These are phyloP conservation scores for Ceratotherium simum DNA, from an alignment of 2,113 vertebrate genomes.

Conservation along the genomic window DNA sequence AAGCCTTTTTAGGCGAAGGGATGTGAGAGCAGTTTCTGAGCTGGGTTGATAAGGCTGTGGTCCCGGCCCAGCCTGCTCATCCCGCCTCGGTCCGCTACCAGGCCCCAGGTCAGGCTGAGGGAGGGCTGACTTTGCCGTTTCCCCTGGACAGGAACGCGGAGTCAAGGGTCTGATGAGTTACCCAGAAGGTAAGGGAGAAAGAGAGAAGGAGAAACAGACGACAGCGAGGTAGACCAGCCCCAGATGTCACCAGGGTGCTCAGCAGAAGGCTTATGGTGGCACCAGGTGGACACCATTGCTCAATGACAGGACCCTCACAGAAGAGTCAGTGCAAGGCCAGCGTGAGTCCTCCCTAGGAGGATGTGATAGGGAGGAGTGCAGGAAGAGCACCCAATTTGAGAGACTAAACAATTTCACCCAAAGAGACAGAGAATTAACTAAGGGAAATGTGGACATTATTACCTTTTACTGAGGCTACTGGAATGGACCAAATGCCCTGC, in stretches of 20 bases:
- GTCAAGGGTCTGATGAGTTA: not conserved
- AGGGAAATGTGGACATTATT: not conserved
- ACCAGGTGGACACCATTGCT: fast-evolving
- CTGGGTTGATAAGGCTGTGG: not conserved
- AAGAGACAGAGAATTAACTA: not conserved
- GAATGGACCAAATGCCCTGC: not conserved
- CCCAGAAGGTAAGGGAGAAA: not conserved
- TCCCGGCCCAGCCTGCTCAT: too few relatives aligned
- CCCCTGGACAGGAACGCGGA: not conserved
- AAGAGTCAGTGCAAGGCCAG: not conserved
- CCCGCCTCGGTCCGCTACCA: too few relatives aligned
- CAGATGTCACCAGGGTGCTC: not conserved
- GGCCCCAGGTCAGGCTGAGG: not conserved
- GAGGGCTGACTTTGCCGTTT: not conserved
- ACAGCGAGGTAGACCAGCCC: not conserved
- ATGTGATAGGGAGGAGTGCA: not conserved
- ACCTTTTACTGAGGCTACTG: not conserved
- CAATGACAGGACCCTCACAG: not conserved
- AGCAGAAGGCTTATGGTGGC: not conserved
- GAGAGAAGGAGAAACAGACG: not conserved
- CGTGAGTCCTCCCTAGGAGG: not conserved
- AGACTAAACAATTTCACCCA: not conserved
- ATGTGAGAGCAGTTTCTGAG: not conserved
- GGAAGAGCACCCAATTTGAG: not conserved
- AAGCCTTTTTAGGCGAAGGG: not conserved